Evolutionary conservation across 1,140 invertebrate species (phyloP), one percentile per base, ranked within the genome.

Genomic region (Hetaerina americana): DNA sequence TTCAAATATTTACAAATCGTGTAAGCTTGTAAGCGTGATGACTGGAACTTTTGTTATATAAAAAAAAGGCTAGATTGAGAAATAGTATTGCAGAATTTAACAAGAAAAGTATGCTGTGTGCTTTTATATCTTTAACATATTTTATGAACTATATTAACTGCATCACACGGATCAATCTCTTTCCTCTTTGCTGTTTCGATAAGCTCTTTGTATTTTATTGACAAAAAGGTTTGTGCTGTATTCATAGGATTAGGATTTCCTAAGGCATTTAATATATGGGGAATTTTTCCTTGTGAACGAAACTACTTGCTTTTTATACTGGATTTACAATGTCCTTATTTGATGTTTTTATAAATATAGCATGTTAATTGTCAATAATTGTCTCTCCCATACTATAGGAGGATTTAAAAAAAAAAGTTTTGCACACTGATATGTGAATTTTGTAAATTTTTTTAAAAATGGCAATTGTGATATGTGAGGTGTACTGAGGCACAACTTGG

Each of bases 91-190:
- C 40, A 57, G 40, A 57, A 57, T 57, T 57, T 57, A 57, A 57
- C 40, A 57, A 18, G 22, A 57, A 40, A 57, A 57, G 40, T 57
- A 57, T 57, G 40, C 40, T 57, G 22, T 57, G 40, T 57, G 40
- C 40, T 57, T 57, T 57, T 57, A 57, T 57, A 57, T 57, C 40
- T 57, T 57, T 57, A n/a, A 57, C 40, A 57, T 57, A 57, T 57
- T 57, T 57, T 57, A 57, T 57, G 10, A 57, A 57, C 40, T 57
- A 57, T 57, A 57, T 57, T 57, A 18, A 57, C 40, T 57, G 40
- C 40, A 57, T 57, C 40, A 57, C 40, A 57, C 2, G 40, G 40
- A 57, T 57, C 40, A 57, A 57, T 57, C 40, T 57, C 22, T 18
- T 57, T 57, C 40, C 40, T 57, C 40, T 57, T n/a, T 57, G 40